These are phyloP conservation scores for Listronotus oregonensis DNA, from an alignment of 1,140 invertebrate genomes.

Conservation along the genomic window DNA sequence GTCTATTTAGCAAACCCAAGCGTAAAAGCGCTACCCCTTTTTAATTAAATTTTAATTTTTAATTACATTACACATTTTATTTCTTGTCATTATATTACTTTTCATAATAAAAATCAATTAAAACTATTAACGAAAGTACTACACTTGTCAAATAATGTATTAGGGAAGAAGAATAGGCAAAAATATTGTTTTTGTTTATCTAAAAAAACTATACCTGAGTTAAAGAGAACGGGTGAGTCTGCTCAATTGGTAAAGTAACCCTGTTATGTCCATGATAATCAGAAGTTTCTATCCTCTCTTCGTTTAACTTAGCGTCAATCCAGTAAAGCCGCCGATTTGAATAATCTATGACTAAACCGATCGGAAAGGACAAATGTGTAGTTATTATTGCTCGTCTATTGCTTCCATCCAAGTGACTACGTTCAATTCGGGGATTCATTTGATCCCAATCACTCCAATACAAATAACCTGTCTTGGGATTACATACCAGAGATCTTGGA, in stretches of 20 bases:
- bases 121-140: no score
- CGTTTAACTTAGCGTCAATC: slow-evolving; percentile 77
- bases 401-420: slow-evolving; percentile 82
- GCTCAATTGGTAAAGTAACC: slow-evolving; percentile 64
- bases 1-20: no score
- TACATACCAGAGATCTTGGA: slow-evolving; percentile 76
- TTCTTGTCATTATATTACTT: no score
- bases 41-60: no score
- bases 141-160: no score
- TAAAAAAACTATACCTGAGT: slow-evolving; percentile 62
- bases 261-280: slow-evolving; percentile 83
- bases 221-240: slow-evolving; percentile 77
- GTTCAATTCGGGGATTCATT: slow-evolving; percentile 77
- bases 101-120: no score
- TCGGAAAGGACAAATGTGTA: slow-evolving; percentile 84
- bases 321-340: slow-evolving; percentile 80
- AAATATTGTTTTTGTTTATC: not conserved
- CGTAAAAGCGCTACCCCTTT: no score
- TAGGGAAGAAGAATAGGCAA: no score
- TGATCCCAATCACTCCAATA: slow-evolving; percentile 94
- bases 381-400: slow-evolving; percentile 75
- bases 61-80: no score
- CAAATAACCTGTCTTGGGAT: slow-evolving; percentile 78
- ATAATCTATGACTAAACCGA: slow-evolving; percentile 89
- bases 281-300: slow-evolving; percentile 87